Evolutionary conservation across 1,140 invertebrate genomes (phyloP).

Genomic region (Rhyzopertha dominica): DNA sequence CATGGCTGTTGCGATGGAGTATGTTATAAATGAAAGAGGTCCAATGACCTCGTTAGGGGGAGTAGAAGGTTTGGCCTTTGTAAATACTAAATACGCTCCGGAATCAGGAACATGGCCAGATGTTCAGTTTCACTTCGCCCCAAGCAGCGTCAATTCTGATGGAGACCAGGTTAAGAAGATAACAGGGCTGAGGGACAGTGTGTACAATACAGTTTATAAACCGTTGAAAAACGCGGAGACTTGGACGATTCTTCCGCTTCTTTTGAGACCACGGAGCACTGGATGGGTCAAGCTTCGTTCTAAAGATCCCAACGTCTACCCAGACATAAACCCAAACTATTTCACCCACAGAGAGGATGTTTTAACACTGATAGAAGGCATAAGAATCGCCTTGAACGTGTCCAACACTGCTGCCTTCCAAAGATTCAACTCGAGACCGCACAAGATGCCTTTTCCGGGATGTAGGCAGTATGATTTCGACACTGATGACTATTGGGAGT

Average conservation of each 20-base stretch:
- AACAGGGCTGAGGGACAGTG: conserved; percentile 67
- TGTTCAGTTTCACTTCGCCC: conserved; percentile 81
- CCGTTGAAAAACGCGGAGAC: conserved; percentile 71
- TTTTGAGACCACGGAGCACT: conserved; percentile 75
- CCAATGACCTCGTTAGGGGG: conserved; percentile 74
- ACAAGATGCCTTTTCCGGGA: conserved; percentile 73
- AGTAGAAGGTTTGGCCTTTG: conserved; percentile 75
- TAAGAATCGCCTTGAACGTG: conserved; percentile 73
- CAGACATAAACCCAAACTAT: conserved; percentile 89
- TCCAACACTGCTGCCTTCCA: conserved; percentile 75
- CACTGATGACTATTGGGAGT: conserved; percentile 83
- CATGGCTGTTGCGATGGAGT: conserved; percentile 71
- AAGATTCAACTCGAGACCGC: conserved; percentile 69
- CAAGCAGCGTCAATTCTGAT: conserved; percentile 76
- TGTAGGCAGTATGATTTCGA: conserved; percentile 67
- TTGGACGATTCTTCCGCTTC: conserved; percentile 75
- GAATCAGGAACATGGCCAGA: conserved; percentile 70
- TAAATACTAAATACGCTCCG: conserved; percentile 79
- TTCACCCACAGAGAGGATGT: conserved; percentile 77
- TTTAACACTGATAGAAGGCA: conserved; percentile 69
- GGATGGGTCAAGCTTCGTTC: conserved; percentile 76
- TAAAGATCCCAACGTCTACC: conserved; percentile 72
- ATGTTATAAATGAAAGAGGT: conserved; percentile 70
- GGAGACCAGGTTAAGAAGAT: conserved; percentile 64
- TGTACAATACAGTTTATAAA: conserved; percentile 82